Evolutionary conservation across 1,140 invertebrate genomes (phyloP).

Genomic region (Panonychus citri): DNA sequence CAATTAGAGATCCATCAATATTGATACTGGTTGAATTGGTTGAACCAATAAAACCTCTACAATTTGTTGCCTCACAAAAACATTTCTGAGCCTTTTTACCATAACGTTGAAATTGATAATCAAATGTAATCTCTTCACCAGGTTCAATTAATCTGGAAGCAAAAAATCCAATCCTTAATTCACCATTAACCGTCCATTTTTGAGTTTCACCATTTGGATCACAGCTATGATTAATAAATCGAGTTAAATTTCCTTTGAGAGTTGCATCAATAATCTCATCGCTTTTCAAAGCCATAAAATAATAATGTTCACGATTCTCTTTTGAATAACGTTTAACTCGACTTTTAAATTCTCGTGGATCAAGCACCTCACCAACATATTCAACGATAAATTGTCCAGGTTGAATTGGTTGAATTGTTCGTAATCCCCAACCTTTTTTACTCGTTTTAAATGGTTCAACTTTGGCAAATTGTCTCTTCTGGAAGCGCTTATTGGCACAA

Average conservation of each 20-base stretch:
- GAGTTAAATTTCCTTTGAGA: slow-evolving; percentile 61
- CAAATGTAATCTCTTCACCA: slow-evolving; percentile 90
- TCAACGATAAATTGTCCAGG: slow-evolving; percentile 85
- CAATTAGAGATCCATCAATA: slow-evolving; percentile 3
- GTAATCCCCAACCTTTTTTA: slow-evolving; percentile 81
- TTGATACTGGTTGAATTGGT: not conserved
- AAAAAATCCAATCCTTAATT: slow-evolving; percentile 88
- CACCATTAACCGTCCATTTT: slow-evolving; percentile 96
- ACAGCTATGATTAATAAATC: slow-evolving; percentile 96
- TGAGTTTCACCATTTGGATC: slow-evolving; percentile 94
- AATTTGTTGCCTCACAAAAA: slow-evolving; percentile 61
- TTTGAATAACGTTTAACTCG: slow-evolving; percentile 72
- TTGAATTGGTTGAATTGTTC: slow-evolving; percentile 43
- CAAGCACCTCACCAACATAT: slow-evolving; percentile 90
- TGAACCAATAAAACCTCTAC: slow-evolving; percentile 81
- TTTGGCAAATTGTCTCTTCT: slow-evolving; percentile 54
- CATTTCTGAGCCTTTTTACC: slow-evolving; percentile 85
- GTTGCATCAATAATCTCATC: slow-evolving; percentile 92
- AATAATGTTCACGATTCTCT: slow-evolving; percentile 78
- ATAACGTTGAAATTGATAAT: slow-evolving; percentile 92
- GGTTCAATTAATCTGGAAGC: slow-evolving; percentile 48
- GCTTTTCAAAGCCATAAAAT: slow-evolving; percentile 88
- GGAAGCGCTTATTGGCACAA: slow-evolving; percentile 85
- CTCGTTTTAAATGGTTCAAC: slow-evolving; percentile 71
- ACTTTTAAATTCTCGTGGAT: slow-evolving; percentile 63